Evolutionary conservation across 2,888 invertebrate species (phyloP).

Genomic region (Drosophila anomalata): DNA sequence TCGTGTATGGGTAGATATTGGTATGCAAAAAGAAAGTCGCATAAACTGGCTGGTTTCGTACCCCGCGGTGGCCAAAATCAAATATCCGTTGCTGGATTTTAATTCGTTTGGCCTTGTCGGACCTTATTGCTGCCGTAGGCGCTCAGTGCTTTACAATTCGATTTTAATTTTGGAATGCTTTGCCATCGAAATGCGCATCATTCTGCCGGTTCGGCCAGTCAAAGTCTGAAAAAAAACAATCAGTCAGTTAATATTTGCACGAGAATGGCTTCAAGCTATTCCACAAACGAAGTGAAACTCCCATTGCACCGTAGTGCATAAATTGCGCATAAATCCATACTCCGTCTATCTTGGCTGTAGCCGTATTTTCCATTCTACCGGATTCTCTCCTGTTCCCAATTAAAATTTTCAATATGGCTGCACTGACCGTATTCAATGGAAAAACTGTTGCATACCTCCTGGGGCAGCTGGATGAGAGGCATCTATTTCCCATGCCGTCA

Average conservation of each 20-base stretch:
- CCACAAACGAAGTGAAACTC: conserved; percentile 2
- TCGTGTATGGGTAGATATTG: neutral
- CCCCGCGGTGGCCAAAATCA: conserved; percentile 3
- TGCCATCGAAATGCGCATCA: conserved; percentile 27
- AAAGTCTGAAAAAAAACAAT: conserved; percentile 34
- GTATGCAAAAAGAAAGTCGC: conserved; percentile 26
- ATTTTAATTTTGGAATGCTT: conserved; percentile 43
- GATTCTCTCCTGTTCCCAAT: conserved; percentile 10
- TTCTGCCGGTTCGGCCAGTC: conserved; percentile 26
- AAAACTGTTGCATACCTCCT: conserved; percentile 14
- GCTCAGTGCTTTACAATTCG: conserved; percentile 36
- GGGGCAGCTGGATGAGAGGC: neutral
- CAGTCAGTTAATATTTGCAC: neutral
- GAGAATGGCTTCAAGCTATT: neutral
- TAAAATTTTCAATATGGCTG: conserved; percentile 9
- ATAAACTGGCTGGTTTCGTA: conserved; percentile 8
- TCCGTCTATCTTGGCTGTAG: neutral
- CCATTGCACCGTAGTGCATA: neutral
- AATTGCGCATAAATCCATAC: conserved; percentile 6
- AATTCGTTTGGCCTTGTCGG: conserved; percentile 9
- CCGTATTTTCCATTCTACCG: neutral
- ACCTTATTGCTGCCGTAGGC: conserved; percentile 1
- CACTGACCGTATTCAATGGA: neutral
- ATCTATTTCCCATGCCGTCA: neutral
- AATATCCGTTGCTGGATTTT: conserved; percentile 14